Percentiles rank a stretch among this genome's conserved stretches.
phyloP scores from a whole-genome alignment of 2,797 vertebrate species.

The Pangasius krempfi region DNA sequence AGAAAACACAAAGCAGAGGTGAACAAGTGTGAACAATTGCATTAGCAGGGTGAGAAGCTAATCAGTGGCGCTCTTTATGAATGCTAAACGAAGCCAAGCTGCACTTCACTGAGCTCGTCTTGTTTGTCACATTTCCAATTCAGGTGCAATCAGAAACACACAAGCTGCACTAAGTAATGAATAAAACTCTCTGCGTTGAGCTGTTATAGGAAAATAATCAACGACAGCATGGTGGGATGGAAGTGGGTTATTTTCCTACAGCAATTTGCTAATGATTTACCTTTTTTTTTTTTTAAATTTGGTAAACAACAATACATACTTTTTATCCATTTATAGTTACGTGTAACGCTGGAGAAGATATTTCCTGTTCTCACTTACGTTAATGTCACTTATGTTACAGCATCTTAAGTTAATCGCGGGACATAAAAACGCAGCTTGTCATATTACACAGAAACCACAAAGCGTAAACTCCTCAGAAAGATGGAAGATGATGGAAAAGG shows the following conservation, averaged over 20 bases:
- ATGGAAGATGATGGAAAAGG: too few species aligned
- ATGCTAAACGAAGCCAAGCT: not conserved
- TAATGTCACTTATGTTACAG: not conserved
- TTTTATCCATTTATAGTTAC: not conserved
- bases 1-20: not conserved
- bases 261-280: too few species aligned
- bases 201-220: not conserved
- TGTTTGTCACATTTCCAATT: slow-evolving; percentile 57
- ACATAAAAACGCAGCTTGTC: not conserved
- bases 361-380: not conserved
- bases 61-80: slow-evolving; percentile 31
- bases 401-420: too few species aligned
- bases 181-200: not conserved
- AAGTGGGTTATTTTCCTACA: not conserved
- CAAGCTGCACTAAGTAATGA: not conserved
- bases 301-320: not conserved
- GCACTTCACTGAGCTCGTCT: not conserved
- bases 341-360: not conserved
- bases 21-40: slow-evolving; percentile 33
- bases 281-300: too few species aligned
- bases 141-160: slow-evolving; percentile 62
- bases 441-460: not conserved
- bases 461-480: too few species aligned
- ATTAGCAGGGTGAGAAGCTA: slow-evolving; percentile 38
- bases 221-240: not conserved